A percentile compares a stretch with the other conserved stretches of the same genome.
Evolutionary conservation across 2,113 vertebrate genomes (phyloP).

Genomic region (Vidua macroura): DNA sequence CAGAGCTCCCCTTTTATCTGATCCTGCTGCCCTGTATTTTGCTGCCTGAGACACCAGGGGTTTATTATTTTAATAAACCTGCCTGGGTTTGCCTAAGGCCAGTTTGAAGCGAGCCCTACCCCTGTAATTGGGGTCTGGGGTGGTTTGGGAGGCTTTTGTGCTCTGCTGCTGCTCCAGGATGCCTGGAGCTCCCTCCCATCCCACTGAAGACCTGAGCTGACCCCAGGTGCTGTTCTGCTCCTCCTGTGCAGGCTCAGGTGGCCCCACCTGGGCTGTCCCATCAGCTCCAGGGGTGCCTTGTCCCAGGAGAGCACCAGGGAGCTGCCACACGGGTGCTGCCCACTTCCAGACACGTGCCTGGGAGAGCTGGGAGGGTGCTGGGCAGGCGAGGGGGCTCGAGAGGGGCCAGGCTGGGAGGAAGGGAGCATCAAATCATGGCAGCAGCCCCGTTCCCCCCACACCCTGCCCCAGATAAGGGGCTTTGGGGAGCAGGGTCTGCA

Average conservation of each 20-base stretch:
- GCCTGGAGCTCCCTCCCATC: neutral
- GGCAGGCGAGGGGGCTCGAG: neutral
- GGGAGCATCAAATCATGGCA: neutral
- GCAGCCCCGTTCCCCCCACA: neutral
- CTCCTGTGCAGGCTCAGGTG: neutral
- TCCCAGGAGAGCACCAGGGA: neutral
- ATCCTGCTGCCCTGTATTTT: neutral
- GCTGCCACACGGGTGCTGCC: neutral
- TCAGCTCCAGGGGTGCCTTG: neutral
- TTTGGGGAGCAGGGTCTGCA: neutral
- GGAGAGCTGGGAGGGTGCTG: neutral
- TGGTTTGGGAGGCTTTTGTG: neutral
- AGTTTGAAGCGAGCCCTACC: neutral
- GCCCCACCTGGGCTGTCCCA: neutral
- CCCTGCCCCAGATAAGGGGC: neutral
- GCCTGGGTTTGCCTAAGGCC: neutral
- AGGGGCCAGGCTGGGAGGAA: neutral
- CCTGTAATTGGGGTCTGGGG: conserved; percentile 21
- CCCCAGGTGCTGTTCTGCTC: neutral
- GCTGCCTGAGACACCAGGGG: neutral
- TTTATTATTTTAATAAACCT: conserved; percentile 28
- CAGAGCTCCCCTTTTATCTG: conserved; percentile 12
- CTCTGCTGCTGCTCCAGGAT: fast-evolving
- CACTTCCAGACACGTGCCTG: neutral
- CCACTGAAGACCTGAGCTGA: neutral